Base-by-base conservation (phyloP, 2,797 vertebrate species). In the Meriones psammophilus region DNA sequence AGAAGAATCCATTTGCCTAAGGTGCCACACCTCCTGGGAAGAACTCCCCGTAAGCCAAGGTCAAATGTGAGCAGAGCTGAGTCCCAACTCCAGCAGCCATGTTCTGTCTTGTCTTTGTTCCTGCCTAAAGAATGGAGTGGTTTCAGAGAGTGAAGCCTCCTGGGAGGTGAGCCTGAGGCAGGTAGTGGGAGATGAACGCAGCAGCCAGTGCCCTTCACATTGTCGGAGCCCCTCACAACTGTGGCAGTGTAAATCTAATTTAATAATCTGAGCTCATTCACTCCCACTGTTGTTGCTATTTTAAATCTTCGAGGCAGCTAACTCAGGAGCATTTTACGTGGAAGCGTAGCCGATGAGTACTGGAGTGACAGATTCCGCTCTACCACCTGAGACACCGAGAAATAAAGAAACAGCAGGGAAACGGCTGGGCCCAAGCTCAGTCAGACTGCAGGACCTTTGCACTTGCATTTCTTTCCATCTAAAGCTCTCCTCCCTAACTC, bases 301-400 rank as follows among this genome's bases (percentile, higher is more conserved):
- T 98, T 88, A 92, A 85, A 97, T 94, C 77, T 66, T 95, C 56
- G 46, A 60, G 86, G n/a, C 2, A 5, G 92, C 95, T 86, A 97
- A 22, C 50, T 94, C 94, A 94, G 39, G 60, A 96, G 88, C 71
- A 22, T 83, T n/a, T 84, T 58, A 81, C 24, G 14, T 42, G 58
- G 50, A 85, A 24, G 28, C 10, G 12, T 73, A 85, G 54, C 17
- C 69, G 30, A 24, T 39, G 39, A 68, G 8, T 33, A 12, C 50
- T 50, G 18, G 9, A 1, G 13, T 71, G n/a, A 58, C 66, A 74
- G 22, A 28, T 36, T 46, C 42, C 50, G 62, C 4, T 18, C 79
- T 54, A 12, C 1, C n/a, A 24, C 13, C 33, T 95, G 62, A 76
- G 15, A 33, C 30, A 66, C 30, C 36, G 10, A 50, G 50, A 50